Base-by-base conservation (phyloP, 1,140 invertebrate genomes). In the Myzus persicae region DNA sequence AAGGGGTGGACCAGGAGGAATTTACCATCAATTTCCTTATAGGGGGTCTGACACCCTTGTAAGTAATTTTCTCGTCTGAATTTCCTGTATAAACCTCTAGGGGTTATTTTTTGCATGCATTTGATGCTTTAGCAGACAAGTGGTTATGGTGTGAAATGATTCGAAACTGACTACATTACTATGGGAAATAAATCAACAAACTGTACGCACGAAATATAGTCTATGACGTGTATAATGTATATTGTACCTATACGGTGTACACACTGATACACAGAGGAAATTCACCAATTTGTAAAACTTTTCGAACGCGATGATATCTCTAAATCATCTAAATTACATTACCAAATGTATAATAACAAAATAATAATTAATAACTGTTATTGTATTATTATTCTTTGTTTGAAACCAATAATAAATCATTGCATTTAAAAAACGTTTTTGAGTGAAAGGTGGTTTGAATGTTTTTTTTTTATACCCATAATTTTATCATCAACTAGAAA, bases 11-110 rank as follows among this genome's bases (percentile, higher is more conserved):
- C 59, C 91, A 38, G 46, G 26, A 51, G 8, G 46, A 54, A 93
- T 93, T 93, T 93, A 48, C 91, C 91, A 82, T 92, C 91, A 82
- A 92, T 82, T 92, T 92, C 67, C 90, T 76, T 46, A 38, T 76
- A 46, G 91, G 81, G 91, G 46, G 46, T 92, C 90, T 40, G 42
- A 81, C 91, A 82, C 91, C 91, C 91, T 92, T 14, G 91, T 67
- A 76, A 67, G 59, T 91, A 91, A 91, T 91, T 91, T 91, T 59
- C 90, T 91, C 90, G 59, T 91, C 90, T 76, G 90, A n/a, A n/a
- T 59, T 67, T 91, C 51, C 59, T 44, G 36, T 91, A 40, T 67
- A 76, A 40, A 44, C 90, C 51, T 91, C 59, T 46, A 22, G 90
- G 51, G 51, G 36, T 90, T 90, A 22, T n/a, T 90, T 90, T 90